A percentile compares a stretch with the other conserved stretches of the same genome.
Conservation (phyloP, 2,797 vertebrate species). For the Pipistrellus kuhlii region DNA sequence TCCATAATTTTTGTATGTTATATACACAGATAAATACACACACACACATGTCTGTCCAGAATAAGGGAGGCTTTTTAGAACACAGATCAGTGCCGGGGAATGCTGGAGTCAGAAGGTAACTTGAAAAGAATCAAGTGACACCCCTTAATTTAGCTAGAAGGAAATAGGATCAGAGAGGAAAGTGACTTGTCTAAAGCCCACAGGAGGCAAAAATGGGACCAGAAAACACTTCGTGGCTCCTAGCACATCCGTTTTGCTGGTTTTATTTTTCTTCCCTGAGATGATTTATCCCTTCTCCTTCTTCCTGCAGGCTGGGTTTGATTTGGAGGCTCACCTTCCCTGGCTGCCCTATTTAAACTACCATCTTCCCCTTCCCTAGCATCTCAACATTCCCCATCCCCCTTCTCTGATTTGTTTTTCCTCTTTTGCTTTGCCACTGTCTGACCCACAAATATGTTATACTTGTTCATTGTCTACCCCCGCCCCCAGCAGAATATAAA, state of each 20-base stretch:
- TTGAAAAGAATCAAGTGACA: background rate
- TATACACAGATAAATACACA: background rate
- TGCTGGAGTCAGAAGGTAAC: background rate
- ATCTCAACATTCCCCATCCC: background rate
- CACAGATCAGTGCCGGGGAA: background rate
- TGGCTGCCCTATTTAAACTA: background rate
- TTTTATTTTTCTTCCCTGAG: background rate
- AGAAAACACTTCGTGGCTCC: background rate
- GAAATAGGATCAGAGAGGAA: background rate
- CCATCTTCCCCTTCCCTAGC: background rate
- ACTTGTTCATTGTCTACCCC: background rate
- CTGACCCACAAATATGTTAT: background rate
- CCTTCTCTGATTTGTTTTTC: background rate
- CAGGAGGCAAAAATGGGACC: background rate
- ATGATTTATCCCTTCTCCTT: background rate
- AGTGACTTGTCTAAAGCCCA: background rate
- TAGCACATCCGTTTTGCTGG: background rate
- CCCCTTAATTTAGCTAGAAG: conserved; percentile 22
- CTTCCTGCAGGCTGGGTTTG: background rate
- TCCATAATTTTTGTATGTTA: background rate
- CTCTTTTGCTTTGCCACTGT: background rate
- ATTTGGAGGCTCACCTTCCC: background rate
- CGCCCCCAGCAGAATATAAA: background rate
- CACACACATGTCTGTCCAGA: background rate
- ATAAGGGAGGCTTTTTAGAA: background rate